A percentile compares a stretch with the other conserved stretches of the same genome.
Conservation (phyloP, 2,888 invertebrate species). For the Xylocampa areola region DNA sequence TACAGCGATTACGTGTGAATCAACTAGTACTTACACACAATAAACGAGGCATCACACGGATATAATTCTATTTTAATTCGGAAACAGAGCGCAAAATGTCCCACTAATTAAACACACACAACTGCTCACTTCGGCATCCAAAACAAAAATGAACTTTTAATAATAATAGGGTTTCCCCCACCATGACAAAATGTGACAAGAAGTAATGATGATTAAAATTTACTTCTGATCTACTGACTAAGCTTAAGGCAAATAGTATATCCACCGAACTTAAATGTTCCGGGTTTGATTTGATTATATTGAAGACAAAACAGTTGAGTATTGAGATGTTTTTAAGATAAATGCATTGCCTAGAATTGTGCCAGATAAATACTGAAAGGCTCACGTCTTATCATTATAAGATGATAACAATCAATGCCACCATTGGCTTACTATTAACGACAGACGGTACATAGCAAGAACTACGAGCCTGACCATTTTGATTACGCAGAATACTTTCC, state of each 20-base stretch:
- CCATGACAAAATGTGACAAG: conserved; percentile 38
- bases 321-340: not conserved
- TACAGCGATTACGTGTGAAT: conserved; percentile 31
- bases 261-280: no score
- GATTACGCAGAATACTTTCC: not conserved
- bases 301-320: not conserved
- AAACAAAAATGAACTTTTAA: conserved; percentile 19
- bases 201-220: conserved; percentile 18
- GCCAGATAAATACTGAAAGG: not conserved
- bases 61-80: conserved; percentile 19
- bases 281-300: no score
- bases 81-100: conserved; percentile 23
- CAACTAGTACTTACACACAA: conserved; percentile 51
- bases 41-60: conserved; percentile 43
- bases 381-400: conserved; percentile 7
- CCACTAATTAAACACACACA: conserved; percentile 35
- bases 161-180: conserved; percentile 25
- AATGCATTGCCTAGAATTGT: no score
- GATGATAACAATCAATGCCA: not conserved
- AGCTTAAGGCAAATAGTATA: no score
- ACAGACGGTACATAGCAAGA: no score
- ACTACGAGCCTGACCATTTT: not conserved
- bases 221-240: conserved; percentile 22
- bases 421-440: no score
- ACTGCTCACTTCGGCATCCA: conserved; percentile 16